Evolutionary conservation across 1,140 invertebrate species (phyloP).

Genomic region (Drosophila chauvacae): DNA sequence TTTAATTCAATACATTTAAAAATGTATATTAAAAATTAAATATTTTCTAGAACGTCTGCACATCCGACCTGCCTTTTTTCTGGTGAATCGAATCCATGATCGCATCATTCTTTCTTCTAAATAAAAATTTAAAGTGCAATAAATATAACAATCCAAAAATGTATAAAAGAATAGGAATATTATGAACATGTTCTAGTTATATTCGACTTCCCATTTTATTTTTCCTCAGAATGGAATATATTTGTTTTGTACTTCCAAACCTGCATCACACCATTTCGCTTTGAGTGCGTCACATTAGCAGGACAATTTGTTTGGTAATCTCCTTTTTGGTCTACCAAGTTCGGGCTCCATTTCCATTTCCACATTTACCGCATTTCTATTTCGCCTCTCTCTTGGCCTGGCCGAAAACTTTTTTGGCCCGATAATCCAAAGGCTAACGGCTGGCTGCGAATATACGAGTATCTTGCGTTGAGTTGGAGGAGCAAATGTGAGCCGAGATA

Average conservation of each 20-base stretch:
- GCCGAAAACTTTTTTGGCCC: slow-evolving; percentile 56
- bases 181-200: no score
- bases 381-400: slow-evolving; percentile 54
- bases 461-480: slow-evolving; percentile 10
- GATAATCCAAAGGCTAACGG: slow-evolving; percentile 61
- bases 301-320: slow-evolving; percentile 79
- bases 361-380: slow-evolving; percentile 36
- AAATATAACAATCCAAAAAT: no score
- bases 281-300: slow-evolving; percentile 63
- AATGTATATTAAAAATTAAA: not conserved
- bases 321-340: slow-evolving; percentile 49
- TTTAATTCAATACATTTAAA: no score
- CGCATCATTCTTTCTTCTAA: no score
- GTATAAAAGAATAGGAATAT: no score
- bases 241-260: slow-evolving; percentile 5
- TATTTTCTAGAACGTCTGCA: not conserved
- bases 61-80: not conserved
- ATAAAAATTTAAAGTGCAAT: no score
- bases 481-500: slow-evolving; percentile 29
- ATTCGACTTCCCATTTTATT: not conserved
- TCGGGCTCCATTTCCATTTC: slow-evolving; percentile 46
- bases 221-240: no score
- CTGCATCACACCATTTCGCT: slow-evolving; percentile 11
- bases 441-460: slow-evolving; percentile 26
- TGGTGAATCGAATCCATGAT: no score